Percentiles rank a stretch among this genome's conserved stretches.
These are phyloP conservation scores for Columba guinea DNA, from an alignment of 2,797 vertebrate species.

Conservation along the genomic window DNA sequence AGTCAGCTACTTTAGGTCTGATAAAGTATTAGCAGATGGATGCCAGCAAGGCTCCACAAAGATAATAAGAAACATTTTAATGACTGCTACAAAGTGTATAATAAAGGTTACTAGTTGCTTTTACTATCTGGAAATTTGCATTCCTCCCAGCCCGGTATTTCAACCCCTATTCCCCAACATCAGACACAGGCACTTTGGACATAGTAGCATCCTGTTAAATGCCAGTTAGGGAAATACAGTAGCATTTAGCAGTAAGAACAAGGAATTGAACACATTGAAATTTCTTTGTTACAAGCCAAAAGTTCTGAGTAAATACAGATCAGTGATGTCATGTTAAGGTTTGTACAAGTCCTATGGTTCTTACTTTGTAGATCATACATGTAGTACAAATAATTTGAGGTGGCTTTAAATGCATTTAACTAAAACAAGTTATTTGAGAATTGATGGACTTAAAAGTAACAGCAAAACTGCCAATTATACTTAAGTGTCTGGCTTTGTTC, in stretches of 20 bases:
- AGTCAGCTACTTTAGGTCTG: not conserved
- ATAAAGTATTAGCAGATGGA: not conserved
- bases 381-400: not conserved
- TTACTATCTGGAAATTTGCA: fast-evolving
- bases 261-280: not conserved
- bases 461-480: not conserved
- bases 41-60: not conserved
- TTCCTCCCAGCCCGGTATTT: no score
- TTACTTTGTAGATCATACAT: not conserved
- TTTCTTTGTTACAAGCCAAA: not conserved
- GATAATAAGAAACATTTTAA: not conserved
- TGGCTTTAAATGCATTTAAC: not conserved
- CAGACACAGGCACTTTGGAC: not conserved
- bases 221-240: not conserved
- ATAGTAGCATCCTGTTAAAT: not conserved
- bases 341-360: not conserved
- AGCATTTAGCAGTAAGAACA: not conserved
- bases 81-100: not conserved
- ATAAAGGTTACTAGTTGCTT: not conserved
- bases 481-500: not conserved
- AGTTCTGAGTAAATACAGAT: not conserved
- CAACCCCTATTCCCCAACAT: not conserved
- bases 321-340: not conserved
- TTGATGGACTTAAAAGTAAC: not conserved
- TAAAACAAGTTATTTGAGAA: not conserved